phyloP scores from a whole-genome alignment of 2,797 vertebrate species.

The Valencia hispanica region DNA sequence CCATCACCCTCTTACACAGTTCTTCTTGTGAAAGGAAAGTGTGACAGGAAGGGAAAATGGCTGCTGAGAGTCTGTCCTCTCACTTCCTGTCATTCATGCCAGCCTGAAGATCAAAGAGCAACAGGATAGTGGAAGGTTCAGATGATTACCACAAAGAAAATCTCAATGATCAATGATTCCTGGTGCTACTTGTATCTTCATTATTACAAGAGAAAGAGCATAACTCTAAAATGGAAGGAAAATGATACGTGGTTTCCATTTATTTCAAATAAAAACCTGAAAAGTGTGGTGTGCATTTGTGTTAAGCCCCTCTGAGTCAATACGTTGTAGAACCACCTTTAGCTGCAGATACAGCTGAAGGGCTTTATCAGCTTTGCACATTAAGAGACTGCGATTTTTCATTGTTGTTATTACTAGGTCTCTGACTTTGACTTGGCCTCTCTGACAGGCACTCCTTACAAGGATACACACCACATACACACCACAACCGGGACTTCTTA shows the following conservation, averaged over 20 bases:
- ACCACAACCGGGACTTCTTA: too few species aligned
- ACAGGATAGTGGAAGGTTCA: not conserved
- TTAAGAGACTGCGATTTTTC: not conserved
- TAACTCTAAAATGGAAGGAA: not conserved
- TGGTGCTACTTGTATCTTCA: not conserved
- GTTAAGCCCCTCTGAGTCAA: not conserved
- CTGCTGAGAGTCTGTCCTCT: constrained; percentile 16
- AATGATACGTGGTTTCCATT: not conserved
- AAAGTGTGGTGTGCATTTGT: not conserved
- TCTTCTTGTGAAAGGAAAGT: constrained; percentile 30
- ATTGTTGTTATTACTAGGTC: not conserved
- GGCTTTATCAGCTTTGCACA: too few species aligned
- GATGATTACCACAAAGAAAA: not conserved
- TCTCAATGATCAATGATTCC: not conserved
- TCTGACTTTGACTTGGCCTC: too few species aligned
- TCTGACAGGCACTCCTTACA: too few species aligned
- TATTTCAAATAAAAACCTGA: not conserved
- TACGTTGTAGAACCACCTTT: not conserved
- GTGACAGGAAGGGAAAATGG: constrained; percentile 57
- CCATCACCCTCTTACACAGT: constrained; percentile 4
- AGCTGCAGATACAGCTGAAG: not conserved
- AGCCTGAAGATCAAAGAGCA: constrained; percentile 31
- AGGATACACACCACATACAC: too few species aligned
- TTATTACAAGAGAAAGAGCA: not conserved
- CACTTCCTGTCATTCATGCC: constrained; percentile 41